A percentile compares a stretch with the other conserved stretches of the same genome.
phyloP scores from a whole-genome alignment of 2,797 vertebrate species.

The Phaenicophaeus curvirostris region DNA sequence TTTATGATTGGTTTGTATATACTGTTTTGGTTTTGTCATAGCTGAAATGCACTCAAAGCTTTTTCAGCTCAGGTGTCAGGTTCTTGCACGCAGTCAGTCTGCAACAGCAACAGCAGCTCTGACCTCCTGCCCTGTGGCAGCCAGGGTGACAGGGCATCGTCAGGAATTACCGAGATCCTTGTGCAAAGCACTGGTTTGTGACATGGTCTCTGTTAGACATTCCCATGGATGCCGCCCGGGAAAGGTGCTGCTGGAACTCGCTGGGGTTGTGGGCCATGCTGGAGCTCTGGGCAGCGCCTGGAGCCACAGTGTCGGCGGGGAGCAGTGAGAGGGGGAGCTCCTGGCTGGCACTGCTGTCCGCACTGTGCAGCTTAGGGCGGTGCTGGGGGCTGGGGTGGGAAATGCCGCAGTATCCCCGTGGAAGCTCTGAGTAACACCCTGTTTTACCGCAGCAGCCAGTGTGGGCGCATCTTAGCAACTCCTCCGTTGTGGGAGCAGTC shows the following conservation, averaged over 20 bases:
- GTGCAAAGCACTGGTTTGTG: background rate
- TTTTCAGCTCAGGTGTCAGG: background rate
- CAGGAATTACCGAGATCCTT: background rate
- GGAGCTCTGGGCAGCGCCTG: rapidly evolving
- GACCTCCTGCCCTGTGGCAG: background rate
- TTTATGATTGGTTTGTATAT: background rate
- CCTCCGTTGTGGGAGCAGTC: conserved; percentile 64
- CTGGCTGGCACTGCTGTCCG: background rate
- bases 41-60: background rate
- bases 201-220: background rate
- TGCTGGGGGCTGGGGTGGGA: rapidly evolving
- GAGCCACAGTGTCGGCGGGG: background rate
- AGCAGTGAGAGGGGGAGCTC: background rate
- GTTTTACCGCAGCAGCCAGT: conserved; percentile 66
- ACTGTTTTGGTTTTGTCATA: background rate
- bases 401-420: background rate
- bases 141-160: background rate
- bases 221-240: background rate
- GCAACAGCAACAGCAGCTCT: conserved; percentile 64
- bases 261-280: rapidly evolving
- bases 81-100: background rate
- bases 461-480: conserved; percentile 57
- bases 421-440: conserved; percentile 15
- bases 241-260: rapidly evolving
- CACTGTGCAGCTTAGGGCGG: background rate